A percentile compares a stretch with the other conserved stretches of the same genome.
Evolutionary conservation across 2,797 vertebrate species (phyloP).

Genomic region (Nothura maculosa): DNA sequence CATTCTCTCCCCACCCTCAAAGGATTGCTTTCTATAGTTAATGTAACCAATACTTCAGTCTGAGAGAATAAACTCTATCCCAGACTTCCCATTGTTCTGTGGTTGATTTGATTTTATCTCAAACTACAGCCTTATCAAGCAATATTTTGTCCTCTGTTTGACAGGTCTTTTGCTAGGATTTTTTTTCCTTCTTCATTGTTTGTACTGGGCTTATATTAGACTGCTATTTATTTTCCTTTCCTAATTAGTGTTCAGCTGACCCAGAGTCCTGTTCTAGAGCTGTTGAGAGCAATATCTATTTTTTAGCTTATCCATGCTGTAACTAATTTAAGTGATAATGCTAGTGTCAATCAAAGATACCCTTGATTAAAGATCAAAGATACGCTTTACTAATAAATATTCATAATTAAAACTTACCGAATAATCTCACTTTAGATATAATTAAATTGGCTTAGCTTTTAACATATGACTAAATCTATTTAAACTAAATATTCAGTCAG

Average conservation of each 20-base stretch:
- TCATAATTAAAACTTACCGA: slow-evolving; percentile 12
- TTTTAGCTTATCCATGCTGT: not conserved
- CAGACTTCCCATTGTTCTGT: slow-evolving; percentile 49
- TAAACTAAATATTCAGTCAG: not conserved
- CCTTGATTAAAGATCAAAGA: no score
- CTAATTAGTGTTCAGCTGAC: slow-evolving; percentile 48
- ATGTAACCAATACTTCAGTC: slow-evolving; percentile 32
- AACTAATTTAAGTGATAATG: slow-evolving; percentile 27
- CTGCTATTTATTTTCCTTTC: slow-evolving; percentile 51
- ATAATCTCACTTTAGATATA: not conserved
- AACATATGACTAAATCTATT: not conserved
- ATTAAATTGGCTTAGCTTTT: slow-evolving; percentile 41
- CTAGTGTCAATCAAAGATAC: slow-evolving; percentile 18
- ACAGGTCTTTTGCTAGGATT: slow-evolving; percentile 20
- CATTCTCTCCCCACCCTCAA: slow-evolving; percentile 25
- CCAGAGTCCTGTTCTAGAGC: not conserved
- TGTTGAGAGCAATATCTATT: not conserved
- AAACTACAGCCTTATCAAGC: slow-evolving; percentile 52
- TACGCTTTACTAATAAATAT: slow-evolving; percentile 42
- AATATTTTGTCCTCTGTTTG: slow-evolving; percentile 52
- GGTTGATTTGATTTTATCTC: slow-evolving; percentile 62
- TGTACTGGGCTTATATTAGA: slow-evolving; percentile 9
- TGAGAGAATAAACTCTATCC: slow-evolving; percentile 35
- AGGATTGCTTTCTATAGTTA: slow-evolving; percentile 24
- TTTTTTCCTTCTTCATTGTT: slow-evolving; percentile 20